Percentiles rank a stretch among this genome's conserved stretches.
phyloP scores from a whole-genome alignment of 2,797 vertebrate species.

The Amniataba percoides region DNA sequence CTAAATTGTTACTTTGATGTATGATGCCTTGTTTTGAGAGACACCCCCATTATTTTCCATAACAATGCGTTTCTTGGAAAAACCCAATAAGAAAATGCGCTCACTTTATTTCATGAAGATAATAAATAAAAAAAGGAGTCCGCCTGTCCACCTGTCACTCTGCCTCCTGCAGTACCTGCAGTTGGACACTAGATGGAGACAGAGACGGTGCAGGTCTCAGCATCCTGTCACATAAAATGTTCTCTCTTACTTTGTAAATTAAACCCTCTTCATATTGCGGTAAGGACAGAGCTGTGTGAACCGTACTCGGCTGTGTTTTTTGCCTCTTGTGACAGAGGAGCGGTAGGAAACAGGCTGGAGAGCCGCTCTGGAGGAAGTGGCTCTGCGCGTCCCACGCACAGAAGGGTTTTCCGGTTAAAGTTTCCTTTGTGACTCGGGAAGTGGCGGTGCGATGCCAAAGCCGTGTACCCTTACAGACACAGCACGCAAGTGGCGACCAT shows the following conservation, averaged over 20 bases:
- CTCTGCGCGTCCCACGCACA: constrained; percentile 53
- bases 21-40: too few relatives aligned
- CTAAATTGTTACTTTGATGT: too few relatives aligned
- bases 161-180: not conserved
- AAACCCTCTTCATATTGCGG: not conserved
- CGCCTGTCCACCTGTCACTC: constrained; percentile 30
- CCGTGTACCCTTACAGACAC: constrained; percentile 55
- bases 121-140: not conserved
- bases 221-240: too few relatives aligned
- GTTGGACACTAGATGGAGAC: constrained; percentile 55
- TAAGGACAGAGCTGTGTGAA: not conserved
- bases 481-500: constrained; percentile 63
- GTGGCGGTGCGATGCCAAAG: constrained; percentile 66
- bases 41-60: too few relatives aligned
- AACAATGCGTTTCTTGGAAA: too few relatives aligned
- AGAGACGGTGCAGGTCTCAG: constrained; percentile 16
- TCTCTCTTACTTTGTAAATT: not conserved
- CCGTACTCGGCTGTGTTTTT: not conserved
- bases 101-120: not conserved
- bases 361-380: constrained; percentile 57
- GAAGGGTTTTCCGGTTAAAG: constrained; percentile 83
- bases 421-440: constrained; percentile 85
- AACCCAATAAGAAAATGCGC: too few relatives aligned
- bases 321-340: not conserved
- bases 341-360: not conserved